Conservation (phyloP, 2,797 vertebrate genomes). For the Tapirus indicus region DNA sequence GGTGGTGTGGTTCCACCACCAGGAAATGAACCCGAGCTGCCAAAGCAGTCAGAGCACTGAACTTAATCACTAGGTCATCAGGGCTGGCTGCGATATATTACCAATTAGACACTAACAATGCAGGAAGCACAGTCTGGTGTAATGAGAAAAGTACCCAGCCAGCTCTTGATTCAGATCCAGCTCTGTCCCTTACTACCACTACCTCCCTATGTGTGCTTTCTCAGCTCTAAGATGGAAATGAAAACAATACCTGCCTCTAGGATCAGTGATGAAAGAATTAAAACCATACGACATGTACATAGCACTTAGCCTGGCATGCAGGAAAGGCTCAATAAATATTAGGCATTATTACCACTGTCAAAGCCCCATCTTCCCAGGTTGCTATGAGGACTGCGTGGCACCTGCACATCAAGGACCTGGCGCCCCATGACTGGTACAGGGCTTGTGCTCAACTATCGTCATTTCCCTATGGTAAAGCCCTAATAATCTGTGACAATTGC, state of each 20-base stretch:
- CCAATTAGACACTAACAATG: background rate
- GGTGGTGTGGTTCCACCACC: too few relatives aligned
- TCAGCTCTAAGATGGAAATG: background rate
- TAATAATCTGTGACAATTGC: background rate
- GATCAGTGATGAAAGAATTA: background rate
- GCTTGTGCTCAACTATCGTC: background rate
- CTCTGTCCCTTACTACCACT: background rate
- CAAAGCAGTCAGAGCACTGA: too few relatives aligned
- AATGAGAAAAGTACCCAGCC: background rate
- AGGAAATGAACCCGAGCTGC: too few relatives aligned
- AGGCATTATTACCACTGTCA: background rate
- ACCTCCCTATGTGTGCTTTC: background rate
- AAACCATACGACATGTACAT: background rate
- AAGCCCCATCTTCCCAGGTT: background rate
- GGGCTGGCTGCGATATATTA: background rate
- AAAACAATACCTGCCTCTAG: background rate
- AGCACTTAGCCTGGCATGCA: background rate
- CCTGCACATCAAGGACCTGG: background rate
- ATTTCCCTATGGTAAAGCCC: background rate
- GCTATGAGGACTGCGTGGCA: background rate
- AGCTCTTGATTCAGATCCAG: background rate
- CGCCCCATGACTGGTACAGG: background rate
- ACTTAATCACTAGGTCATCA: too few relatives aligned
- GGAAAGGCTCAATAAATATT: background rate
- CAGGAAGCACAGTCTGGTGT: background rate